These are phyloP conservation scores for Montipora foliosa DNA, from an alignment of 64 coral and sea anemone genomes.

Conservation along the genomic window DNA sequence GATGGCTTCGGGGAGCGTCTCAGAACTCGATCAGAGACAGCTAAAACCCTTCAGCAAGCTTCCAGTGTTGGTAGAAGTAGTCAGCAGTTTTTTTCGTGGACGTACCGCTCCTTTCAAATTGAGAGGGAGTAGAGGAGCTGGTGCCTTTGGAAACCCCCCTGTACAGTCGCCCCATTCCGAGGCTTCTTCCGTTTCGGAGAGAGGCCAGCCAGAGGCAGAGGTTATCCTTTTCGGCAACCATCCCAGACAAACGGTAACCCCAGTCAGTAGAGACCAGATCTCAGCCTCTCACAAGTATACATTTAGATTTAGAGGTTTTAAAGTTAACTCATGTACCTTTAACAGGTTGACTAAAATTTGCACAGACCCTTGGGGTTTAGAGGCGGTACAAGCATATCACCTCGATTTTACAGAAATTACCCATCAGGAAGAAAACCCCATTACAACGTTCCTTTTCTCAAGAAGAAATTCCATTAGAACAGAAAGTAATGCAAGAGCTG, in stretches of 20 bases:
- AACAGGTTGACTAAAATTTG: neutral
- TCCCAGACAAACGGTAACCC: neutral
- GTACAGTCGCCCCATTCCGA: neutral
- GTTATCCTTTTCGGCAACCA: neutral
- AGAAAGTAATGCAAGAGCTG: too few species aligned
- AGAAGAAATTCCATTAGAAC: too few species aligned
- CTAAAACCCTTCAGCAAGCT: neutral
- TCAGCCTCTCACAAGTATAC: neutral
- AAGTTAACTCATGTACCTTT: neutral
- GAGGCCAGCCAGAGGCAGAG: neutral
- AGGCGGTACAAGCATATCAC: too few species aligned
- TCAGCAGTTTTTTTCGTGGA: neutral
- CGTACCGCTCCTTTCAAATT: neutral
- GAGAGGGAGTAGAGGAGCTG: neutral
- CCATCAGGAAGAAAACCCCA: too few species aligned
- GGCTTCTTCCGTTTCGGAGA: neutral
- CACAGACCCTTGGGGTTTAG: too few species aligned
- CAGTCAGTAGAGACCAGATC: neutral
- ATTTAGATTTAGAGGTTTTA: neutral
- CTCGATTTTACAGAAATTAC: too few species aligned
- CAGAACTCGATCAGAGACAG: neutral
- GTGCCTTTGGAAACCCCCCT: neutral
- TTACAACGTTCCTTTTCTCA: too few species aligned
- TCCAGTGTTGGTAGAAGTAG: neutral
- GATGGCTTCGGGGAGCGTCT: neutral